These are phyloP conservation scores for Ciona savignyi DNA, from an alignment of 23 tunicate species.

Conservation along the genomic window DNA sequence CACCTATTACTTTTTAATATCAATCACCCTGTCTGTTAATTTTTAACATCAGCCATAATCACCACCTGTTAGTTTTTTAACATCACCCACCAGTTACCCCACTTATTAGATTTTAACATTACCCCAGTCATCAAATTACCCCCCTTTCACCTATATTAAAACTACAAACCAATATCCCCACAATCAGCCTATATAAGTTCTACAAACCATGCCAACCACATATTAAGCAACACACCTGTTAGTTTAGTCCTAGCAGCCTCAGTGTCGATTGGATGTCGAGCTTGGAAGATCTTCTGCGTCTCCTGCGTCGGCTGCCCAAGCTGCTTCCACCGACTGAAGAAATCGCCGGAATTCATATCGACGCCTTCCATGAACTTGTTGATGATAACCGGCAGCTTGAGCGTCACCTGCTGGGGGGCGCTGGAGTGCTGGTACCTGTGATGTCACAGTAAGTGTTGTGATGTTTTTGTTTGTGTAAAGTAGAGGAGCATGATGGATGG, in stretches of 20 bases:
- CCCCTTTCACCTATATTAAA: too few species aligned
- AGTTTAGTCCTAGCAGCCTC: slow-evolving; percentile 47
- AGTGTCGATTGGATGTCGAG: slow-evolving; percentile 53
- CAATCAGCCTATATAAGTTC: not conserved
- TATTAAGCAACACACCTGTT: slow-evolving; percentile 33
- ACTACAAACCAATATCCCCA: too few species aligned
- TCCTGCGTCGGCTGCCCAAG: slow-evolving; percentile 92
- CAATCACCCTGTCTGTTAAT: too few species aligned
- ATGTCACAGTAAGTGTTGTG: not conserved
- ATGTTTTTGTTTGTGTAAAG: too few species aligned
- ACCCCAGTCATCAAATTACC: too few species aligned
- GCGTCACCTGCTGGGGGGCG: slow-evolving; percentile 55
- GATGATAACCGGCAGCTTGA: slow-evolving; percentile 74
- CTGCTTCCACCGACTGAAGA: slow-evolving; percentile 93
- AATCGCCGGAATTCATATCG: slow-evolving; percentile 73
- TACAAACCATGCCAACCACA: too few species aligned
- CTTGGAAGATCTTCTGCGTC: slow-evolving; percentile 88
- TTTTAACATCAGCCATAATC: too few species aligned
- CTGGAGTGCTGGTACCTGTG: slow-evolving; percentile 50
- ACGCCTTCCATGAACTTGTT: slow-evolving; percentile 75
- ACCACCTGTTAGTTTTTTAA: too few species aligned
- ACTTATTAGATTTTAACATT: too few species aligned
- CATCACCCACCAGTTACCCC: too few species aligned
- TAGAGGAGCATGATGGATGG: not conserved
- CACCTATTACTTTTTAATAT: too few species aligned